These are phyloP conservation scores for Ceryle rudis DNA, from an alignment of 2,797 vertebrate species.

Conservation along the genomic window DNA sequence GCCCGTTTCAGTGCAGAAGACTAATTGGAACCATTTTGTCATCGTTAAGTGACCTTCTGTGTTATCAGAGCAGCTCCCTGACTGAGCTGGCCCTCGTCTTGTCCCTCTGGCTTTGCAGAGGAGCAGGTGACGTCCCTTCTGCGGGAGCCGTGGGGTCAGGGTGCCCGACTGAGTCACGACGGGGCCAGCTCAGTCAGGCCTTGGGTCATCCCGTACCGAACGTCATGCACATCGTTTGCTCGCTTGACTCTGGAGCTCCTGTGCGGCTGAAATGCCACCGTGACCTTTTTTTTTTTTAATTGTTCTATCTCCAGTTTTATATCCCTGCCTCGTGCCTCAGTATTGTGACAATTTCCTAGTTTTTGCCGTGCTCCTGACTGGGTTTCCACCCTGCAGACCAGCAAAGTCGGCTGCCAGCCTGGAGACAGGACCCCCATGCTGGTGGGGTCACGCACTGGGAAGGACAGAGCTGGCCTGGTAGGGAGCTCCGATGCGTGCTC, in stretches of 20 bases:
- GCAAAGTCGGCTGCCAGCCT: fast-evolving
- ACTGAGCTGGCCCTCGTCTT: neutral
- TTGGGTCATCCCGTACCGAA: fast-evolving
- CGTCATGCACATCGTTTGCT: fast-evolving
- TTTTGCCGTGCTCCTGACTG: neutral
- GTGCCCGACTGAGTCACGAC: fast-evolving
- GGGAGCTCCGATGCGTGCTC: fast-evolving
- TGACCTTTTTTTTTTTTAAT: neutral
- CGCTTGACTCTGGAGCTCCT: neutral
- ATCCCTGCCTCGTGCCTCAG: neutral
- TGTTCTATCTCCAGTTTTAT: neutral
- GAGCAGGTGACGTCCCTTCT: fast-evolving
- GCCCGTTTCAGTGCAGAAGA: neutral
- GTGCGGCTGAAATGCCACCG: neutral
- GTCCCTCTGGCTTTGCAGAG: neutral
- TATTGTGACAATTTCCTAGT: neutral
- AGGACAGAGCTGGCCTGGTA: neutral
- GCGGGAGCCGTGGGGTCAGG: fast-evolving
- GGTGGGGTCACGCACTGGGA: fast-evolving
- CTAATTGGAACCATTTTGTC: neutral
- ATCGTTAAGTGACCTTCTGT: neutral
- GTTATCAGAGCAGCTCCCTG: neutral
- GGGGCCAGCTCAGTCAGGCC: neutral
- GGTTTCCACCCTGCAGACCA: neutral
- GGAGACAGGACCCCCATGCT: neutral